Percentiles rank a stretch among this genome's conserved stretches.
Conservation (phyloP, 2,797 vertebrate species). For the Enteromius fasciolatus region DNA sequence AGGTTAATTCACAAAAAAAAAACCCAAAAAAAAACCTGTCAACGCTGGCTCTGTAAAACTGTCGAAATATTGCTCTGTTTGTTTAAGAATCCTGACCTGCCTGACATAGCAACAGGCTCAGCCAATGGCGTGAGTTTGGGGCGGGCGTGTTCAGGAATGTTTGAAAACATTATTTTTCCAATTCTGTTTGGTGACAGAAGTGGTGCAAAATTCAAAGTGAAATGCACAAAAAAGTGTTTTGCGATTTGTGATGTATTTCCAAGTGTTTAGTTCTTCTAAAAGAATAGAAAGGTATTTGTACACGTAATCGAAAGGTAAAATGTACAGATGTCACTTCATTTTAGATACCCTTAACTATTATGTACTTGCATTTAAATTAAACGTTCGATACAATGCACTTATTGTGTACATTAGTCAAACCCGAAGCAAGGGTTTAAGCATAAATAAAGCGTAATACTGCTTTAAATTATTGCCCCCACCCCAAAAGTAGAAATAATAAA, state of each 20-base stretch:
- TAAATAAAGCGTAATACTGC: no score
- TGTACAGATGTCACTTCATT: no score
- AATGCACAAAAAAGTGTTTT: background rate
- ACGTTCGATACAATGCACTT: no score
- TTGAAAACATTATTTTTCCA: constrained; percentile 1
- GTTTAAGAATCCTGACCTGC: constrained; percentile 27
- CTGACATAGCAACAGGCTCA: constrained; percentile 33
- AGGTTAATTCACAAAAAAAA: constrained; percentile 17
- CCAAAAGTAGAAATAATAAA: no score
- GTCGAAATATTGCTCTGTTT: constrained; percentile 2
- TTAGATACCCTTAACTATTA: no score
- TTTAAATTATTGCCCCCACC: no score
- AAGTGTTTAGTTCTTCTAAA: background rate
- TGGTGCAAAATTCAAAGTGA: constrained; percentile 4
- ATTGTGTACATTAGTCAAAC: no score
- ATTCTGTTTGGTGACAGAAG: constrained; percentile 11
- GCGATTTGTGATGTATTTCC: background rate
- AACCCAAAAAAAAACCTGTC: background rate
- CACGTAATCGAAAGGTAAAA: background rate
- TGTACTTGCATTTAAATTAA: no score
- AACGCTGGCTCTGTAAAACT: background rate
- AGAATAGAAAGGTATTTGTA: background rate
- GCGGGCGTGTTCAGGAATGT: background rate
- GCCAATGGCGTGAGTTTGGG: constrained; percentile 19
- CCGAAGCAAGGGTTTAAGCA: no score